These are phyloP conservation scores for Chaetoderma sp. DNA, from an alignment of 2,888 invertebrate genomes.

Conservation along the genomic window DNA sequence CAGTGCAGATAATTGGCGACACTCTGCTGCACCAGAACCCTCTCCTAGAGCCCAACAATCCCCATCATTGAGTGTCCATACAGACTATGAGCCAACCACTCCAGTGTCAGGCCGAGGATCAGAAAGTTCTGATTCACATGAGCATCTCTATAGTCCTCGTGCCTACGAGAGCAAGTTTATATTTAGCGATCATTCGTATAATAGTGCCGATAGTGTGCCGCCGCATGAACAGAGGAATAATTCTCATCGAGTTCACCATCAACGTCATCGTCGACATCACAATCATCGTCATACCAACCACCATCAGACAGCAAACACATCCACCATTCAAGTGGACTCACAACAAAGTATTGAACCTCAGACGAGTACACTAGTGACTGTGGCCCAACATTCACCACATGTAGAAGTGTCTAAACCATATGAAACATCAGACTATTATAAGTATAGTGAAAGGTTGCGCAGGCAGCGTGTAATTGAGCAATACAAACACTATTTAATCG, in stretches of 20 bases:
- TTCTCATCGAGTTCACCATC: conserved; percentile 38
- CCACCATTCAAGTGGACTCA: no score
- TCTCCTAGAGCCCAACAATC: conserved; percentile 46
- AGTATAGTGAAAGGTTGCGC: conserved; percentile 94
- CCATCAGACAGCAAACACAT: no score
- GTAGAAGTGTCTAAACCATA: conserved; percentile 93
- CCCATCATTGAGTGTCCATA: conserved; percentile 34
- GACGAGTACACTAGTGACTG: conserved; percentile 54
- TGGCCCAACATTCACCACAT: conserved; percentile 55
- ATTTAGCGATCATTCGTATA: conserved; percentile 25
- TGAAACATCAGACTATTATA: conserved; percentile 98
- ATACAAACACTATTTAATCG: conserved; percentile 57
- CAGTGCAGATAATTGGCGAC: no score
- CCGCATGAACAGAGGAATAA: conserved; percentile 27
- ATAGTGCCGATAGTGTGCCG: conserved; percentile 18
- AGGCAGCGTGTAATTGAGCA: conserved; percentile 72
- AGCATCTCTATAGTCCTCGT: conserved; percentile 57
- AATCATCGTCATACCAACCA: no score
- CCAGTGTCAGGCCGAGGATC: conserved; percentile 24
- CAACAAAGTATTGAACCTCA: no score
- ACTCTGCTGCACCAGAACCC: conserved; percentile 39
- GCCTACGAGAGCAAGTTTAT: conserved; percentile 41
- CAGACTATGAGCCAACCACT: conserved; percentile 17
- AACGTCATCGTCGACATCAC: conserved; percentile 30
- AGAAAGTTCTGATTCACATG: no score